These are phyloP conservation scores for Asteroscopus sphinx DNA, from an alignment of 2,888 invertebrate species.

Conservation along the genomic window DNA sequence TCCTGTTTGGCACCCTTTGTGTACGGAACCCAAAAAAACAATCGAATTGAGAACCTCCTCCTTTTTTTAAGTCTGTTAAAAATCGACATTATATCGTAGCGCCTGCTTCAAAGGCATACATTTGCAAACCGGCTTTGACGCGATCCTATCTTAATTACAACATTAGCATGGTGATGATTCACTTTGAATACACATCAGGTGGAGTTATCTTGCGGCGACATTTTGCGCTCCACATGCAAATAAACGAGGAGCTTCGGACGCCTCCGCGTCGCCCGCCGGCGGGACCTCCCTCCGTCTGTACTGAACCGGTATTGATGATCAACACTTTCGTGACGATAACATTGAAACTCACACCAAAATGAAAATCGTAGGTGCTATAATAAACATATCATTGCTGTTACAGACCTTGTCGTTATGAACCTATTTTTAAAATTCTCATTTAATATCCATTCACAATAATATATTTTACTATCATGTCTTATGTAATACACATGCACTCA, in stretches of 20 bases:
- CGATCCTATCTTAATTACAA: constrained; percentile 78
- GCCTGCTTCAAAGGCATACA: constrained; percentile 26
- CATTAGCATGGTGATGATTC: constrained; percentile 79
- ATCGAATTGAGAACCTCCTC: too few species aligned
- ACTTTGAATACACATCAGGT: constrained; percentile 71
- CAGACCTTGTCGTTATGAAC: constrained; percentile 36
- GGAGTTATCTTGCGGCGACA: constrained; percentile 60
- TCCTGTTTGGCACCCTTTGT: too few species aligned
- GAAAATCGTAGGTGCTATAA: constrained; percentile 34
- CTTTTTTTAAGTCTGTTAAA: too few species aligned
- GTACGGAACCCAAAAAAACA: too few species aligned
- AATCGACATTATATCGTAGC: constrained; percentile 14
- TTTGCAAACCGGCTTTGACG: constrained; percentile 65
- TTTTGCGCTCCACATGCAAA: constrained; percentile 67
- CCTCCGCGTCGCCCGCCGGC: too few species aligned
- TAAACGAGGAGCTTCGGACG: constrained; percentile 38
- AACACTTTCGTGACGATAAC: constrained; percentile 17
- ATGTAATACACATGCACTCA: constrained; percentile 47
- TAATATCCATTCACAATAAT: constrained; percentile 45
- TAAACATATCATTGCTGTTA: constrained; percentile 26
- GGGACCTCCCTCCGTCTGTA: constrained; percentile 40
- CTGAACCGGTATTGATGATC: constrained; percentile 45
- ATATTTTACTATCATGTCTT: constrained; percentile 40
- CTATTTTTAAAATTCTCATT: constrained; percentile 41
- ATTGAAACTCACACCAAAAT: constrained; percentile 24